Base-by-base conservation (phyloP, 2,797 vertebrate genomes). In the Anguilla obscura region DNA sequence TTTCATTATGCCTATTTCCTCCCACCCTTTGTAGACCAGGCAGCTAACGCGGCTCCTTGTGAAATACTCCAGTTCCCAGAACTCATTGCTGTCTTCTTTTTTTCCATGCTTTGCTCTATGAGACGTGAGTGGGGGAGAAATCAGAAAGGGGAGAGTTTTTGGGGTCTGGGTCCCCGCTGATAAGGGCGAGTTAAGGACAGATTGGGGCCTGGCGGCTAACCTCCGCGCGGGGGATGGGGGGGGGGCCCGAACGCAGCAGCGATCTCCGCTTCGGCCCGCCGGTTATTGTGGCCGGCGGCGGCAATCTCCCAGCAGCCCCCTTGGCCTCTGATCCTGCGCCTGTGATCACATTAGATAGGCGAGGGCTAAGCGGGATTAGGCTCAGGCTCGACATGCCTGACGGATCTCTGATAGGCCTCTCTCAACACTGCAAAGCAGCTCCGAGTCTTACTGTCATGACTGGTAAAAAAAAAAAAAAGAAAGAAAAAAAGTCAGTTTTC, bases 281-380 rank as follows among this genome's bases (percentile, higher is more conserved):
- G 86, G 87, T 56, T 79, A 87, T 82, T 86, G 88, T 87, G 40
- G 89, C 88, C 79, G 45, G 76, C 40, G 69, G 80, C 36, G 84
- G 54, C 86, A 87, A 86, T 54, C 58, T 89, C 66, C 88, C 88
- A 88, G 87, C 88, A 89, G 88, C 89, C 86, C 88, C 84, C 71
- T 85, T 66, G 86, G 87, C 85, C 60, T n/a, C 58, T 12, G n/a
- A 4, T 69, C 85, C 50, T 1, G 52, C 27, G 52, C n/a, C 54
- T 86, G 69, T 86, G 84, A 88, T 88, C 84, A 79, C 69, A 82
- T 86, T 88, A 86, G 54, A 82, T 80, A 33, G 63, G 21, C 58
- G 2, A 48, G 33, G 86, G 76, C 89, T 86, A 63, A 71, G 76
- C 30, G 87, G 90, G 90, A 90, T 92, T 91, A 91, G 87, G 89